Conservation (phyloP, 2,888 invertebrate genomes). For the Cheilosia pagana region DNA sequence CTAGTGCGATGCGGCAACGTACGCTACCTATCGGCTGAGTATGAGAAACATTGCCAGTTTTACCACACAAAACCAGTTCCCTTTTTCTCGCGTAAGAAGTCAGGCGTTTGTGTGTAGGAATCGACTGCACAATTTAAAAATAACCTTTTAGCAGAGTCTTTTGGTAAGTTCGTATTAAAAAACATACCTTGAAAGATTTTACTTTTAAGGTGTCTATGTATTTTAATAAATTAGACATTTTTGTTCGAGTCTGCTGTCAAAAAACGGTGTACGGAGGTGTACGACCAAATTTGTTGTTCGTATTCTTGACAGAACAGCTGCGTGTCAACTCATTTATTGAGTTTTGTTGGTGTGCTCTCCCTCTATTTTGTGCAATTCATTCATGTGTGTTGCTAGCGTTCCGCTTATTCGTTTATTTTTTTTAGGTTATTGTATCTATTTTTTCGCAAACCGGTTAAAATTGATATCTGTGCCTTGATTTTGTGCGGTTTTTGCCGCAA, state of each 20-base stretch:
- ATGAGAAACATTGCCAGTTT: slow-evolving; percentile 1
- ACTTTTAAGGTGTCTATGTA: neutral
- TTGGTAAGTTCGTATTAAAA: neutral
- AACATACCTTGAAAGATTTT: too few species aligned
- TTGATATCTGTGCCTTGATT: too few species aligned
- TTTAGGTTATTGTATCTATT: neutral
- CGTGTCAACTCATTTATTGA: neutral
- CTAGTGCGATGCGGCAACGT: neutral
- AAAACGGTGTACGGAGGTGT: neutral
- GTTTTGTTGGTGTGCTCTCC: slow-evolving; percentile 16
- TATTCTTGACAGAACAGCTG: slow-evolving; percentile 24
- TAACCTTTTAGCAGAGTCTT: neutral
- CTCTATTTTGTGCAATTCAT: slow-evolving; percentile 4
- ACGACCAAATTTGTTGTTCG: neutral
- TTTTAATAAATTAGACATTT: slow-evolving; percentile 1
- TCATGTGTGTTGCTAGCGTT: slow-evolving; percentile 4
- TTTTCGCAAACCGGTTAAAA: too few species aligned
- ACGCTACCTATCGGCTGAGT: slow-evolving; percentile 29
- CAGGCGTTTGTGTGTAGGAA: slow-evolving; percentile 4
- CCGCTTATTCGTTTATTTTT: neutral
- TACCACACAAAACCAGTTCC: neutral
- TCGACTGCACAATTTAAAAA: neutral
- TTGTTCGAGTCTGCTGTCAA: neutral
- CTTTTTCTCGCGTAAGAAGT: neutral
- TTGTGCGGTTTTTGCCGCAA: too few species aligned